phyloP scores from a whole-genome alignment of 2,888 invertebrate genomes.

The Coremacera marginata region DNA sequence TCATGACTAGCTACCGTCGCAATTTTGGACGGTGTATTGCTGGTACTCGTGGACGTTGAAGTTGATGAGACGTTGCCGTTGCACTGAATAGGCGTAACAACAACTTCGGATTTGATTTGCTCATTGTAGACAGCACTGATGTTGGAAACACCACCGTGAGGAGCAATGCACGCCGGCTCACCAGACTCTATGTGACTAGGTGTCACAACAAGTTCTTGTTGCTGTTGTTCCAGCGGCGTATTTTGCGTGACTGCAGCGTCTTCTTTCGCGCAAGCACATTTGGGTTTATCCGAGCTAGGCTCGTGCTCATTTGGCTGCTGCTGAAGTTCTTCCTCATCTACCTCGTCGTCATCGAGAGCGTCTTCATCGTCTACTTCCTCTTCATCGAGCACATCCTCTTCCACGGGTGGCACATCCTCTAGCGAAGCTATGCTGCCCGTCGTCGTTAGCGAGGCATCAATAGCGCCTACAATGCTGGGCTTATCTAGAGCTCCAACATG shows the following conservation, averaged over 20 bases:
- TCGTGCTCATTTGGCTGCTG: slow-evolving; percentile 21
- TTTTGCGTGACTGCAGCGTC: not conserved
- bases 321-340: slow-evolving; percentile 48
- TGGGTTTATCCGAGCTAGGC: slow-evolving; percentile 48
- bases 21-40: slow-evolving; percentile 28
- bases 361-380: slow-evolving; percentile 46
- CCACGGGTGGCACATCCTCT: slow-evolving; percentile 62
- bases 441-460: slow-evolving; percentile 48
- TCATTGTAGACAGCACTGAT: slow-evolving; percentile 69
- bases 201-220: slow-evolving; percentile 43
- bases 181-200: slow-evolving; percentile 31
- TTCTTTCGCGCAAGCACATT: slow-evolving; percentile 55
- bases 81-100: slow-evolving; percentile 53
- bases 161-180: slow-evolving; percentile 8
- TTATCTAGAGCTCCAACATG: not conserved
- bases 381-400: slow-evolving; percentile 50
- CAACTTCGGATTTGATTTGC: slow-evolving; percentile 66
- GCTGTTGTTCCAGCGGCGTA: slow-evolving; percentile 17
- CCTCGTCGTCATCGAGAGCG: slow-evolving; percentile 49
- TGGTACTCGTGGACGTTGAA: slow-evolving; percentile 35
- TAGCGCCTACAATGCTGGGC: slow-evolving; percentile 37
- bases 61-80: slow-evolving; percentile 53
- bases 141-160: slow-evolving; percentile 58
- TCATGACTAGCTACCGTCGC: slow-evolving; percentile 45
- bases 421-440: slow-evolving; percentile 54